Conservation (phyloP, 2,888 invertebrate genomes). For the Pseudeuparius sepicola region DNA sequence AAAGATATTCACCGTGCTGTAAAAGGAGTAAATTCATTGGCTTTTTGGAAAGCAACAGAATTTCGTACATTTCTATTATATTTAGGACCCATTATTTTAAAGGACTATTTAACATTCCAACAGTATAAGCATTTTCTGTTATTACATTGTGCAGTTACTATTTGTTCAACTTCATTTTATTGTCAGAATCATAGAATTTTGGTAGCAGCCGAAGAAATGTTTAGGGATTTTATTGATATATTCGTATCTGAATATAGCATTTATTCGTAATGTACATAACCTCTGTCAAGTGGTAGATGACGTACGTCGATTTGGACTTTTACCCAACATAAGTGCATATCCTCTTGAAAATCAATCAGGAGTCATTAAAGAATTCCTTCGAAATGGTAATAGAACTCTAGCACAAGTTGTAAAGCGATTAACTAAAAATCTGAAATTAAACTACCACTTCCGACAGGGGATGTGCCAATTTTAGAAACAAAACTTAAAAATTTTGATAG, state of each 20-base stretch:
- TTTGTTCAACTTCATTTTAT: conserved; percentile 14
- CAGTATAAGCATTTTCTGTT: conserved; percentile 19
- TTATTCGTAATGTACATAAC: conserved; percentile 34
- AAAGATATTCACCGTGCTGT: conserved; percentile 1
- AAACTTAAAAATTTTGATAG: too few species aligned
- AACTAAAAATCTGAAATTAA: too few species aligned
- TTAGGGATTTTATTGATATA: too few species aligned
- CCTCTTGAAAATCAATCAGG: background rate
- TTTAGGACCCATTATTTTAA: conserved; percentile 21
- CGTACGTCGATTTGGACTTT: conserved; percentile 26
- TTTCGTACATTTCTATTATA: conserved; percentile 21
- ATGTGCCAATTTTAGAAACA: too few species aligned
- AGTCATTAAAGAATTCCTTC: background rate
- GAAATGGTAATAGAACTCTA: background rate
- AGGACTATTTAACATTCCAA: conserved; percentile 12
- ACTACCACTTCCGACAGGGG: too few species aligned
- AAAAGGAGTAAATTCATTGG: too few species aligned
- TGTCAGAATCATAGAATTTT: too few species aligned
- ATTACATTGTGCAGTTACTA: conserved; percentile 18
- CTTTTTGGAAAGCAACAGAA: conserved; percentile 25
- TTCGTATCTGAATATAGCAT: too few species aligned
- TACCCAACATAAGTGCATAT: conserved; percentile 1
- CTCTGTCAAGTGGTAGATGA: conserved; percentile 31
- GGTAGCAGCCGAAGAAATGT: too few species aligned
- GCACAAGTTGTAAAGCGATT: too few species aligned